These are phyloP conservation scores for Coluber constrictor DNA, from an alignment of 2,797 vertebrate genomes.

Conservation along the genomic window DNA sequence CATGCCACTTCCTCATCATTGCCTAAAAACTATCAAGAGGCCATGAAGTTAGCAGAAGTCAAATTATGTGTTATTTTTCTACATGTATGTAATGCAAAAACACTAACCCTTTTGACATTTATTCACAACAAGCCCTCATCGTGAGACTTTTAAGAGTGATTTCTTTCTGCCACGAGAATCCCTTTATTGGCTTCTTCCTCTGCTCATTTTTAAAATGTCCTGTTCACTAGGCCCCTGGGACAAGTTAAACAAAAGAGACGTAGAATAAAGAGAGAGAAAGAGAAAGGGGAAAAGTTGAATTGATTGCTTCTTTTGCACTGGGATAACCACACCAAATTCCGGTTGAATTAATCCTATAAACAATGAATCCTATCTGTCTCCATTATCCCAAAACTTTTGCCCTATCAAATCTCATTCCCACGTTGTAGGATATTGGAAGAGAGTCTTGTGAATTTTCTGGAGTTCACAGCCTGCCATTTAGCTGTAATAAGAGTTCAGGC, in stretches of 20 bases:
- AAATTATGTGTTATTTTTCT: background rate
- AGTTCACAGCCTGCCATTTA: slow-evolving; percentile 19
- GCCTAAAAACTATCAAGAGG: background rate
- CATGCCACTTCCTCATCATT: background rate
- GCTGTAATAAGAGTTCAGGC: slow-evolving; percentile 11
- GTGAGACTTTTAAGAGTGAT: background rate
- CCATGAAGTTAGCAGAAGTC: background rate
- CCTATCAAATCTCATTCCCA: background rate
- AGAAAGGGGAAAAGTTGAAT: rapidly evolving
- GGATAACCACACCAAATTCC: background rate
- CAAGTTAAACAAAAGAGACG: background rate
- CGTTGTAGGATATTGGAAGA: slow-evolving; percentile 8
- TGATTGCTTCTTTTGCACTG: background rate
- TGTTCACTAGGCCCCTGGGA: slow-evolving; percentile 7
- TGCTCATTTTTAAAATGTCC: background rate
- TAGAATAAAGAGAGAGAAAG: background rate
- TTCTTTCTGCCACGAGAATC: slow-evolving; percentile 13
- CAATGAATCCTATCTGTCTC: background rate
- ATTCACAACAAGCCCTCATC: background rate
- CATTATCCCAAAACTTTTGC: background rate
- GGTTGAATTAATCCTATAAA: background rate
- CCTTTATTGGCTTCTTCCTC: background rate
- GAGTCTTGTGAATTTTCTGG: background rate
- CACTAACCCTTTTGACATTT: background rate
- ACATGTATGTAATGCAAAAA: background rate